Conservation (phyloP, 2,797 vertebrate genomes). For the Okamejei kenojei region DNA sequence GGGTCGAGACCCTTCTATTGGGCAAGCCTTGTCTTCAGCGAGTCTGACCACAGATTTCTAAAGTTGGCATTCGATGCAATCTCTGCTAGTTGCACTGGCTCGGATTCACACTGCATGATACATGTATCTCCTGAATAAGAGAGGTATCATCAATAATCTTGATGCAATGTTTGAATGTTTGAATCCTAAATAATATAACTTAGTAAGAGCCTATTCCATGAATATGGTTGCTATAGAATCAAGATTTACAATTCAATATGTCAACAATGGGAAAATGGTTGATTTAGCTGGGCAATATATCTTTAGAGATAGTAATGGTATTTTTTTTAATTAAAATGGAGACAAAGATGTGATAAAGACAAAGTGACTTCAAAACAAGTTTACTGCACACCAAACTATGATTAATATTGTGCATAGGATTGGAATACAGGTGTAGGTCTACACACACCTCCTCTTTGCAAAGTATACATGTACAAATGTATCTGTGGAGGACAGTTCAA, state of each 20-base stretch:
- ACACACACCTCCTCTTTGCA: not conserved
- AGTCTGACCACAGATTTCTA: too few species aligned
- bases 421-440: not conserved
- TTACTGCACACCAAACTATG: not conserved
- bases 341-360: not conserved
- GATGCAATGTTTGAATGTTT: not conserved
- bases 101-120: not conserved
- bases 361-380: not conserved
- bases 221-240: not conserved
- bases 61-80: too few species aligned
- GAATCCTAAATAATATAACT: not conserved
- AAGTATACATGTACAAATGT: not conserved
- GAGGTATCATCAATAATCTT: not conserved
- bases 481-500: not conserved
- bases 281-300: not conserved
- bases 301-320: not conserved
- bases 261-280: not conserved
- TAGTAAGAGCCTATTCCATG: not conserved
- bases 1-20: too few species aligned
- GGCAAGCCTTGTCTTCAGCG: too few species aligned
- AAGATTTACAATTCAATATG: not conserved
- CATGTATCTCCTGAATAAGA: not conserved
- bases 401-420: not conserved
- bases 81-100: not conserved
- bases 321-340: not conserved